Conservation (phyloP, 2,888 invertebrate genomes). For the Diarsia brunnea region DNA sequence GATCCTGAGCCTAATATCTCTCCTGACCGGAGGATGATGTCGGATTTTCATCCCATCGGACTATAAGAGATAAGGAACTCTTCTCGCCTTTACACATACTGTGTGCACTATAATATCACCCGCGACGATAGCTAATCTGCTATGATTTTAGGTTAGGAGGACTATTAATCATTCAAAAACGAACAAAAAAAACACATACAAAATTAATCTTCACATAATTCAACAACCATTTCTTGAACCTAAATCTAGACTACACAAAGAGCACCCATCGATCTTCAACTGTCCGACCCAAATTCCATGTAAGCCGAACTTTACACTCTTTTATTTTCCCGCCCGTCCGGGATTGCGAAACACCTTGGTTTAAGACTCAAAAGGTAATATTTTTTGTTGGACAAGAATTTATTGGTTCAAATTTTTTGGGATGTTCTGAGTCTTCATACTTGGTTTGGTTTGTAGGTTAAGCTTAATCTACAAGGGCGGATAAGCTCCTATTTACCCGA, state of each 20-base stretch:
- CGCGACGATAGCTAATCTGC: no score
- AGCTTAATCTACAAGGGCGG: background rate
- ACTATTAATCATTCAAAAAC: no score
- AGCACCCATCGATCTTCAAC: slow-evolving; percentile 23
- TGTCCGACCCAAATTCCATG: slow-evolving; percentile 55
- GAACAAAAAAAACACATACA: no score
- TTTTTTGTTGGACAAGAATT: slow-evolving; percentile 51
- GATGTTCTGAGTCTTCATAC: background rate
- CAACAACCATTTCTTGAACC: background rate
- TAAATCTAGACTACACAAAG: slow-evolving; percentile 6
- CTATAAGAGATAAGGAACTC: no score
- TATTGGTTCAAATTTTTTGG: slow-evolving; percentile 29
- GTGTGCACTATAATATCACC: no score
- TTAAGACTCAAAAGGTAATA: slow-evolving; percentile 34
- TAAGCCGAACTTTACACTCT: slow-evolving; percentile 36
- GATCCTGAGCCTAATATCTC: no score
- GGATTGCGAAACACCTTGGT: slow-evolving; percentile 52
- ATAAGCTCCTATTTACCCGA: no score
- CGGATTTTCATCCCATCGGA: no score
- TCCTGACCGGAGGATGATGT: no score
- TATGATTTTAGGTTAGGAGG: no score
- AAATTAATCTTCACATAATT: background rate
- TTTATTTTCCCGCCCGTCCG: slow-evolving; percentile 57
- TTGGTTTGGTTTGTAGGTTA: background rate
- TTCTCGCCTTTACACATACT: no score